Base-by-base conservation (phyloP, 1,140 invertebrate species). In the Whitmania pigra region DNA sequence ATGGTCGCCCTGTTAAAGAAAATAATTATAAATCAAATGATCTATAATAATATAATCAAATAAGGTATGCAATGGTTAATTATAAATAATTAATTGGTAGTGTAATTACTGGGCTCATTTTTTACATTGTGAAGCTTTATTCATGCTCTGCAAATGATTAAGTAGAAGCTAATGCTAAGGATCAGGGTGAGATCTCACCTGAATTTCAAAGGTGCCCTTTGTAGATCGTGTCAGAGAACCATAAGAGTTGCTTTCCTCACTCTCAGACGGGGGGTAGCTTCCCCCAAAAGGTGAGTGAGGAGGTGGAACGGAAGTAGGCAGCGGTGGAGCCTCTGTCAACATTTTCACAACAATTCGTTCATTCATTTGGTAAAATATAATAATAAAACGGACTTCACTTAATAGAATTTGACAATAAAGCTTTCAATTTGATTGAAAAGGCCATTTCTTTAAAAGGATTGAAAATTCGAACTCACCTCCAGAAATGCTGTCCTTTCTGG, bases 231-330 rank as follows among this genome's bases (percentile, higher is more conserved):
- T 49, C 49, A 43, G 25, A 17, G 31, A 54, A 70, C 69, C 69
- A n/a, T 54, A 36, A 17, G 53, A 53, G 20, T 40, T 25, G 20
- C 22, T 25, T 27, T 49, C 40, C 20, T 49, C 49, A 13, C 31
- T 53, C 20, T 70, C 31, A 11, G 69, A 70, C 9, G 69, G 25
- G 15, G 31, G 31, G 22, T 49, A 53, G 29, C 49, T 49, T 18
- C 49, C 69, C 25, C n/a, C 25, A 31, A 53, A 25, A 15, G 43
- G 17, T 54, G 31, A 53, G 9, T 36, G 22, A n/a, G 69, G 69
- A 49, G 69, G 69, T 53, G 69, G 69, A 22, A 70, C 25, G 7
- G 69, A 70, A 70, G 69, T 49, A 11, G 69, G 69, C 0, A 70
- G 49, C 17, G 69, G 69, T 27, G 69, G 69, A 11, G 43, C 29